phyloP scores from a whole-genome alignment of 2,888 invertebrate genomes.

The Agrenia bidenticulata region DNA sequence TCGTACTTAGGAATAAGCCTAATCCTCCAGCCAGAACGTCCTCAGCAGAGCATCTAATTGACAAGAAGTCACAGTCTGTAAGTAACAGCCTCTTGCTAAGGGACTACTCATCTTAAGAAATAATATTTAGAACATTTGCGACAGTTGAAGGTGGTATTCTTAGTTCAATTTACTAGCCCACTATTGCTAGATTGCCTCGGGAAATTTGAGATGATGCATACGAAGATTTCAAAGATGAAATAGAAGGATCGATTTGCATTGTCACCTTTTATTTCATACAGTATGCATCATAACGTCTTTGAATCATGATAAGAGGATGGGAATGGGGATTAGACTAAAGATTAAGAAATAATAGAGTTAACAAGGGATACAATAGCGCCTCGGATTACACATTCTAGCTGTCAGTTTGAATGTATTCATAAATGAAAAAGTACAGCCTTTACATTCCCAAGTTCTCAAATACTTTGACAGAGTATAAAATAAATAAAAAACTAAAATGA shows the following conservation, averaged over 20 bases:
- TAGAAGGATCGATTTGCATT: neutral
- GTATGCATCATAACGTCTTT: neutral
- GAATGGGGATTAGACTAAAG: constrained; percentile 3
- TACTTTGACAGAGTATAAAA: neutral
- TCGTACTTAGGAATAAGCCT: constrained; percentile 56
- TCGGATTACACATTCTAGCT: too few species aligned
- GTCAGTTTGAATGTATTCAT: too few species aligned
- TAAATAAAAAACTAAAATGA: neutral
- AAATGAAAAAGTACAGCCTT: too few species aligned
- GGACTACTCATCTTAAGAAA: too few species aligned
- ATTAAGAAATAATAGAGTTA: constrained; percentile 9
- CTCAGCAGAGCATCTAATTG: constrained; percentile 18
- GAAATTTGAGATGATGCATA: too few species aligned
- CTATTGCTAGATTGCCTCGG: too few species aligned
- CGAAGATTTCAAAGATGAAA: too few species aligned
- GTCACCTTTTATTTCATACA: neutral
- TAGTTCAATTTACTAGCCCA: too few species aligned
- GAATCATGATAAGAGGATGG: constrained; percentile 4
- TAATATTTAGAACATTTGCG: too few species aligned
- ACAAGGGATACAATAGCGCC: constrained; percentile 1
- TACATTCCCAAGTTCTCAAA: neutral
- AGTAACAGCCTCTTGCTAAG: neutral
- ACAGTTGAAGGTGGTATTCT: too few species aligned
- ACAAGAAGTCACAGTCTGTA: constrained; percentile 7
- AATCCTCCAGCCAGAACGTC: constrained; percentile 48